Evolutionary conservation across 2,797 vertebrate species (phyloP).

Genomic region (Squalus acanthias): DNA sequence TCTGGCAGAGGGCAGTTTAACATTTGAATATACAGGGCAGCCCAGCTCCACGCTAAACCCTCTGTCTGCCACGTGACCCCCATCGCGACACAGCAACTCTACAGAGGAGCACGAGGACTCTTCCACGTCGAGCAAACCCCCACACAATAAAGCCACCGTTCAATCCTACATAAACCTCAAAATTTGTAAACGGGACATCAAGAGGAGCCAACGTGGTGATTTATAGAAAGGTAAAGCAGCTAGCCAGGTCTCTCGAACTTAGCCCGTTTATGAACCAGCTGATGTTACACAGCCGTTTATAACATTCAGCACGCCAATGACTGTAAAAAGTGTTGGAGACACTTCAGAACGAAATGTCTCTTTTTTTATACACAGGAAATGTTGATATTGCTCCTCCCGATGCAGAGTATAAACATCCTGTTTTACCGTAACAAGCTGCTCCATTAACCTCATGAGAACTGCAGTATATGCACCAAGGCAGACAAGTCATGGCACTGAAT

Average conservation of each 20-base stretch:
- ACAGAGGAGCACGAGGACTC: not conserved
- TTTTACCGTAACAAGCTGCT: not conserved
- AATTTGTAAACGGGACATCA: not conserved
- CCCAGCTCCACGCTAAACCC: not conserved
- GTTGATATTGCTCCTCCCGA: not conserved
- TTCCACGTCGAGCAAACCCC: not conserved
- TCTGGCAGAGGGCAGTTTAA: not conserved
- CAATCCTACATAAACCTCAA: not conserved
- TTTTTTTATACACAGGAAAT: not conserved
- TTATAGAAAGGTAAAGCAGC: not conserved
- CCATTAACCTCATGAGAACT: not conserved
- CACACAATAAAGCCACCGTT: not conserved
- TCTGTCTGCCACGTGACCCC: too few relatives aligned
- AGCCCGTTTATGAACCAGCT: not conserved
- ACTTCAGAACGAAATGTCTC: not conserved
- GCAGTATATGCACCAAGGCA: not conserved
- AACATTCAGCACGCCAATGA: too few relatives aligned
- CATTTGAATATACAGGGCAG: not conserved
- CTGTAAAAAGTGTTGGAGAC: not conserved
- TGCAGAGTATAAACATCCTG: conserved; percentile 1
- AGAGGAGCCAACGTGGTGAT: not conserved
- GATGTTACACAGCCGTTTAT: not conserved
- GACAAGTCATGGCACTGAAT: not conserved
- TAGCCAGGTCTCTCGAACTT: not conserved
- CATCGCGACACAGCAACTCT: not conserved